These are phyloP conservation scores for Pachypsylla venusta DNA, from an alignment of 1,140 invertebrate species.

Conservation along the genomic window DNA sequence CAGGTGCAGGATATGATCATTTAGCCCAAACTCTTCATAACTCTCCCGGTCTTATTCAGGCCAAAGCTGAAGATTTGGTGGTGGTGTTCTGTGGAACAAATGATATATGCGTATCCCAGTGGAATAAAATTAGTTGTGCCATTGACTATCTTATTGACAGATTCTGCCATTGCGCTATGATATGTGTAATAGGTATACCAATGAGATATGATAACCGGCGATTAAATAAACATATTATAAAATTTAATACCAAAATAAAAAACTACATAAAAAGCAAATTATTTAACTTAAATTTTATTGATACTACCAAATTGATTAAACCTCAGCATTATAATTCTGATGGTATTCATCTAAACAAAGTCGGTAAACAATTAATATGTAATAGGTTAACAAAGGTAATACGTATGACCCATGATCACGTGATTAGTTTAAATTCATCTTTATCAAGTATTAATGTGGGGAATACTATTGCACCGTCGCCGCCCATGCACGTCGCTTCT, in stretches of 20 bases:
- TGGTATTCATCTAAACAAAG: not conserved
- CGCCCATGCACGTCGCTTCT: not conserved
- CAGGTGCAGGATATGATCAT: not conserved
- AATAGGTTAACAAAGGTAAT: not conserved
- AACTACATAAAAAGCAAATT: not conserved
- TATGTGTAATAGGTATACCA: not conserved
- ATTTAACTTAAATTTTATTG: not conserved
- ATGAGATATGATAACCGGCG: not conserved
- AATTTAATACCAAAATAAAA: not conserved
- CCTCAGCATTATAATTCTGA: not conserved
- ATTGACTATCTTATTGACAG: not conserved
- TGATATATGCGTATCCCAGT: not conserved
- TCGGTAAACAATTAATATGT: not conserved
- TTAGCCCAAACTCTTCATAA: not conserved
- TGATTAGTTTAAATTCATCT: not conserved
- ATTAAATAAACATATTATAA: not conserved
- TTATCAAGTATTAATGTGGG: not conserved
- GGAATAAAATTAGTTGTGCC: not conserved
- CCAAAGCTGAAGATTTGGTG: not conserved
- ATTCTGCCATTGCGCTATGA: not conserved
- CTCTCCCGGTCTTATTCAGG: not conserved
- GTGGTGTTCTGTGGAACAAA: not conserved
- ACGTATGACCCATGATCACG: not conserved
- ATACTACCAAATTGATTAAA: not conserved
- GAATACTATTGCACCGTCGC: not conserved